Evolutionary conservation across 2,888 invertebrate species (phyloP).

Genomic region (Drosophila mettleri): DNA sequence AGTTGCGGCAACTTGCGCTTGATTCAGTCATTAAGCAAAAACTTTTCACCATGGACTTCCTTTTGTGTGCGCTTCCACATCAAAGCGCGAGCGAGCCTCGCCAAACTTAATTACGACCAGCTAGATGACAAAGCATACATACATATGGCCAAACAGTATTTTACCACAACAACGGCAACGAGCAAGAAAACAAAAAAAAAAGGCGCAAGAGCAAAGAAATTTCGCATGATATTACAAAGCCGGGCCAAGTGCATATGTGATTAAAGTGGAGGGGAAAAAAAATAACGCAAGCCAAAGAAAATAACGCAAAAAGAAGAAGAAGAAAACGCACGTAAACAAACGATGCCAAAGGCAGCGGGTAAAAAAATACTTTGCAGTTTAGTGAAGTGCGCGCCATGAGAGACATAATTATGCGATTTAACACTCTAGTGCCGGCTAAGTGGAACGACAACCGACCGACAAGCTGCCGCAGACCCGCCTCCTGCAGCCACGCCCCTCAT

Average conservation of each 20-base stretch:
- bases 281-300: constrained; percentile 17
- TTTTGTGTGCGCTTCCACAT: constrained; percentile 33
- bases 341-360: constrained; percentile 50
- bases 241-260: constrained; percentile 45
- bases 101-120: constrained; percentile 58
- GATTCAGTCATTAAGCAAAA: constrained; percentile 69
- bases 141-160: constrained; percentile 51
- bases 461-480: constrained; percentile 10
- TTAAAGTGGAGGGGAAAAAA: constrained; percentile 22
- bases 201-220: constrained; percentile 32
- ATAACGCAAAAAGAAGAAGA: neutral
- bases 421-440: constrained; percentile 76
- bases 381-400: constrained; percentile 79
- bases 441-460: constrained; percentile 64
- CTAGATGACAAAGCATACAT: constrained; percentile 61
- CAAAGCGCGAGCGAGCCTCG: constrained; percentile 39
- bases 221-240: constrained; percentile 42
- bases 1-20: constrained; percentile 57
- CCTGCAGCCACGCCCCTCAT: neutral
- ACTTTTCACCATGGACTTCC: constrained; percentile 30
- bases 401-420: constrained; percentile 82
- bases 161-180: constrained; percentile 11
- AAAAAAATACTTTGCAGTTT: constrained; percentile 61
- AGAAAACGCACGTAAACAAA: constrained; percentile 25
- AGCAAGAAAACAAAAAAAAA: neutral